Evolutionary conservation across 2,113 vertebrate genomes (phyloP).

Genomic region (Piprites chloris): DNA sequence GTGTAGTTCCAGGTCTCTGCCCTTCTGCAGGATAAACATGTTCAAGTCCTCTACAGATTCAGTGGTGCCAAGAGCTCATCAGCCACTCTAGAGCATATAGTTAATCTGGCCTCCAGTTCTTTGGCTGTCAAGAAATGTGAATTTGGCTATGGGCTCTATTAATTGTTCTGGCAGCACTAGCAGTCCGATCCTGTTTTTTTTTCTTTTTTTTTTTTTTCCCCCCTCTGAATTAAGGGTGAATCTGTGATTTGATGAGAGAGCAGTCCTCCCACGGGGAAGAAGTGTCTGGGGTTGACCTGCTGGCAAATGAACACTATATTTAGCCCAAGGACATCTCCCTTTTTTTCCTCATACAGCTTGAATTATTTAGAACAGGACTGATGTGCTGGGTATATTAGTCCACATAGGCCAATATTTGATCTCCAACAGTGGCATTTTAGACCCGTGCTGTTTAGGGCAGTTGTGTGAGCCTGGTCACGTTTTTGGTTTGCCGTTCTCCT

Average conservation of each 20-base stretch:
- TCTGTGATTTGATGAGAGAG: background rate
- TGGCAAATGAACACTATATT: background rate
- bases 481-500: background rate
- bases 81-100: background rate
- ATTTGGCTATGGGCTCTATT: background rate
- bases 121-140: background rate
- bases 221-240: rapidly evolving
- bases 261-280: background rate
- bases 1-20: background rate
- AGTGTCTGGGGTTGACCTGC: background rate
- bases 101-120: background rate
- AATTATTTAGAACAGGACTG: background rate
- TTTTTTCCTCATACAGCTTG: background rate
- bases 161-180: background rate
- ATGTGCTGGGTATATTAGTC: background rate
- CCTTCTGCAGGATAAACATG: background rate
- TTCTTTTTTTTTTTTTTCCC: too few species aligned
- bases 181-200: background rate
- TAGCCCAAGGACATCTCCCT: background rate
- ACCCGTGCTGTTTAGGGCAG: rapidly evolving
- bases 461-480: background rate
- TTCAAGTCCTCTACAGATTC: rapidly evolving
- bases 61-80: background rate
- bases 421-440: background rate
- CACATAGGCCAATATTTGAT: background rate